Percentiles rank a stretch among this genome's conserved stretches.
These are phyloP conservation scores for Lamellibrachia satsuma DNA, from an alignment of 2,888 invertebrate genomes.

Conservation along the genomic window DNA sequence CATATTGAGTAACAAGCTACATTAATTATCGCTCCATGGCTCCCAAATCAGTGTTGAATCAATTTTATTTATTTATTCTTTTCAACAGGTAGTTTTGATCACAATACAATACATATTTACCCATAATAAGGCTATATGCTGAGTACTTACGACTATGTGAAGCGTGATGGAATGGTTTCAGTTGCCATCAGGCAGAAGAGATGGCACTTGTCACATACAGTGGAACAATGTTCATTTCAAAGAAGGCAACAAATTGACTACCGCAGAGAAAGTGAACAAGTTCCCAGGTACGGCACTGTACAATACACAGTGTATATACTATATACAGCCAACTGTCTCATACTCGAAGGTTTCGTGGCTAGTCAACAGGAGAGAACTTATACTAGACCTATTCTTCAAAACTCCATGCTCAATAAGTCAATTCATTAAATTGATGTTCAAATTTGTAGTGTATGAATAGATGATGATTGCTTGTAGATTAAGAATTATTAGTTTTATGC, in stretches of 20 bases:
- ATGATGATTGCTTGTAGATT: no score
- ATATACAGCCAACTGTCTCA: no score
- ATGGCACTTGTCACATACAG: constrained; percentile 65
- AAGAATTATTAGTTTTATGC: no score
- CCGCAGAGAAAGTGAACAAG: constrained; percentile 66
- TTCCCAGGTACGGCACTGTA: constrained; percentile 61
- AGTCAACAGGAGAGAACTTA: no score
- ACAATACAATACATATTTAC: background rate
- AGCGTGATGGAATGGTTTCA: constrained; percentile 43
- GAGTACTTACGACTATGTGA: background rate
- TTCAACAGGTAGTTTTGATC: background rate
- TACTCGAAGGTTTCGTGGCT: no score
- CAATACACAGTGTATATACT: no score
- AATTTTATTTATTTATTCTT: background rate
- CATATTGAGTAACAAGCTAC: background rate
- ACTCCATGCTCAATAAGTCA: no score
- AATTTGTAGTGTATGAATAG: no score
- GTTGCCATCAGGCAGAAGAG: constrained; percentile 60
- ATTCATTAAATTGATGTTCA: no score
- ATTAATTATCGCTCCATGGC: background rate
- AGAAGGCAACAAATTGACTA: constrained; percentile 61
- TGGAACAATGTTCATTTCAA: constrained; percentile 66
- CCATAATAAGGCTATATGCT: background rate
- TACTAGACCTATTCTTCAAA: no score
- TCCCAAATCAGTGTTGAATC: background rate